Base-by-base conservation (phyloP, 1,140 invertebrate genomes). In the Drosophila mayri region DNA sequence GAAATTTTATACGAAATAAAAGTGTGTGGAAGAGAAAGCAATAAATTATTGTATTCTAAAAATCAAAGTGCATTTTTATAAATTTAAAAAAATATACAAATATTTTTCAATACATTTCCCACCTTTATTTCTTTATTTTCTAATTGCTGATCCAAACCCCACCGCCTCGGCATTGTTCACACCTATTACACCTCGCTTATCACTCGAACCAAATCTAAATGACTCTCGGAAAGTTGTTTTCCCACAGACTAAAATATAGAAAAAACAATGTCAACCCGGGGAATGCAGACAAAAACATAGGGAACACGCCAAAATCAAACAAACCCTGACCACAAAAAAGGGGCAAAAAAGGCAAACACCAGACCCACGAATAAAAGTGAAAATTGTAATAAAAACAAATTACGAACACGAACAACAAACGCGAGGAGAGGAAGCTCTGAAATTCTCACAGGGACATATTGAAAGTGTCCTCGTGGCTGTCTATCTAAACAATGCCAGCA, bases 311-410 rank as follows among this genome's bases (percentile, higher is more conserved):
- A 81, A 84, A 76, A 76, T 76, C 79, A 76, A 76, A 80, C 67
- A 79, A 62, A 63, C 61, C 30, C 64, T 14, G 40, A 52, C 40
- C 50, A 72, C 66, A 57, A 55, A 66, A 35, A 35, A 25, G 10
- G n/a, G 3, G n/a, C n/a, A 2, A 14, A 52, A 59, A 50, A 30
- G 0, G 14, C 16, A n/a, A 66, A 55, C 41, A 54, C 40, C 40
- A 61, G 59, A 58, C 30, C 71, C 54, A 22, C 7, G 30, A 62
- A 62, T 46, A 52, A 77, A 79, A 77, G 85, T 90, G 84, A 77
- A 87, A 87, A 87, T 87, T 87, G 81, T 87, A 90, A 90, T 87
- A 68, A 90, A 90, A 87, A 87, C 84, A 87, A 87, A 87, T 87
- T 87, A 90, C 64, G 28, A 70, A 70, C 84, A 83, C 66, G 76